Conservation (phyloP, 1,140 invertebrate species). For the Drosophila varians region DNA sequence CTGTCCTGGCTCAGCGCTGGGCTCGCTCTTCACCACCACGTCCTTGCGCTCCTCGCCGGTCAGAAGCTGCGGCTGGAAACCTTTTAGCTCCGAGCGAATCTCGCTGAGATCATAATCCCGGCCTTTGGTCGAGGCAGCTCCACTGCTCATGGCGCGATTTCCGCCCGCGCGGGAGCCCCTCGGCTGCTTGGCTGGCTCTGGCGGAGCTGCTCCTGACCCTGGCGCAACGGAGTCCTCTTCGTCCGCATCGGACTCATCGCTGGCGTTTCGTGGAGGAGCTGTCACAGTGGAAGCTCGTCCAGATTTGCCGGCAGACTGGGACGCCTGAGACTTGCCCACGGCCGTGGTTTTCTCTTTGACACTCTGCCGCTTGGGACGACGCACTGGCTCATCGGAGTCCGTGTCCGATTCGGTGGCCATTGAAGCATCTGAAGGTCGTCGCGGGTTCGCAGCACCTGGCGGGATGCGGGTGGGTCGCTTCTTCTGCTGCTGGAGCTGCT, state of each 20-base stretch:
- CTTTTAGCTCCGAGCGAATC: slow-evolving; percentile 92
- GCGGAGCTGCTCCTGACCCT: background rate
- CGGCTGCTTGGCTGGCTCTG: slow-evolving; percentile 43
- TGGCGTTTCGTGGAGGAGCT: slow-evolving; percentile 22
- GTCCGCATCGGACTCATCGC: slow-evolving; percentile 60
- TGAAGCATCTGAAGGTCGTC: slow-evolving; percentile 84
- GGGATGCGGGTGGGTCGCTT: slow-evolving; percentile 74
- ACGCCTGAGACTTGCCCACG: slow-evolving; percentile 11
- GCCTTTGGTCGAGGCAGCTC: slow-evolving; percentile 84
- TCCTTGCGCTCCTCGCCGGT: slow-evolving; percentile 48
- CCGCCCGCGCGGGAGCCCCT: slow-evolving; percentile 49
- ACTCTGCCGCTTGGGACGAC: slow-evolving; percentile 81
- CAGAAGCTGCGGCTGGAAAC: slow-evolving; percentile 84
- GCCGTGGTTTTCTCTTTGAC: slow-evolving; percentile 27
- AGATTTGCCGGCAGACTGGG: slow-evolving; percentile 6
- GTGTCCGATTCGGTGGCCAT: slow-evolving; percentile 86
- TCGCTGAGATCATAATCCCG: slow-evolving; percentile 92
- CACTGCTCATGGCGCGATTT: slow-evolving; percentile 57
- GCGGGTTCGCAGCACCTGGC: slow-evolving; percentile 45
- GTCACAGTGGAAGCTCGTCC: slow-evolving; percentile 12
- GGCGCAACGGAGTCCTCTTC: slow-evolving; percentile 12
- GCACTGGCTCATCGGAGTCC: slow-evolving; percentile 85
- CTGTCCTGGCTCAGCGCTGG: background rate
- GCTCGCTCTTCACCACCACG: slow-evolving; percentile 33
- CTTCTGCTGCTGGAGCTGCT: slow-evolving; percentile 80